A percentile compares a stretch with the other conserved stretches of the same genome.
phyloP scores from a whole-genome alignment of 2,113 vertebrate species.

The Progne subis region DNA sequence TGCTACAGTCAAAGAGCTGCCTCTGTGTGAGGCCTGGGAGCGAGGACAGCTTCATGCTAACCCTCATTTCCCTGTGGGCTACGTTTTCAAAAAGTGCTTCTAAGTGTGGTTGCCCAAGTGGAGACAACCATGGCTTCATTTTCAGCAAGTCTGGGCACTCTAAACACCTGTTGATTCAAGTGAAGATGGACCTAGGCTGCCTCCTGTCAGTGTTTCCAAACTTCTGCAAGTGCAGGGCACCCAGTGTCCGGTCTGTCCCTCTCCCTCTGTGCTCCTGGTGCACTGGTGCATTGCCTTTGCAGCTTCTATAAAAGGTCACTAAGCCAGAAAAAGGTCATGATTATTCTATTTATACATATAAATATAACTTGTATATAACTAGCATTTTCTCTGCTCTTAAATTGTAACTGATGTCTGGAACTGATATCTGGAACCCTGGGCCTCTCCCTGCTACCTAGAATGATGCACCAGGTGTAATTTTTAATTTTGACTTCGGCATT shows the following conservation, averaged over 20 bases:
- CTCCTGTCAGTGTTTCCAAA: not conserved
- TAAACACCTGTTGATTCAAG: slow-evolving; percentile 26
- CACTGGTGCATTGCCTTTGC: not conserved
- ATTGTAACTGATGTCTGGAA: not conserved
- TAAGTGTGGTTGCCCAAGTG: slow-evolving; percentile 5
- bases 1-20: not conserved
- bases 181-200: not conserved
- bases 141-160: slow-evolving; percentile 5
- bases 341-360: not conserved
- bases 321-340: not conserved
- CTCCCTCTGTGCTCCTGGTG: not conserved
- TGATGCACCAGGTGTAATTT: not conserved
- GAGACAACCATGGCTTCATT: slow-evolving; percentile 17
- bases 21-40: slow-evolving; percentile 51
- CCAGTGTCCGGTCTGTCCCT: not conserved
- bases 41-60: not conserved
- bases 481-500: not conserved
- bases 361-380: not conserved
- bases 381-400: not conserved
- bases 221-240: not conserved
- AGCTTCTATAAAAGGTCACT: not conserved
- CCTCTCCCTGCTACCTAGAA: not conserved
- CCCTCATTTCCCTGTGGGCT: slow-evolving; percentile 3
- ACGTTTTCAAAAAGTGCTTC: not conserved
- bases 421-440: not conserved